Evolutionary conservation across 2,888 invertebrate species (phyloP).

Genomic region (Zootermopsis nevadensis): DNA sequence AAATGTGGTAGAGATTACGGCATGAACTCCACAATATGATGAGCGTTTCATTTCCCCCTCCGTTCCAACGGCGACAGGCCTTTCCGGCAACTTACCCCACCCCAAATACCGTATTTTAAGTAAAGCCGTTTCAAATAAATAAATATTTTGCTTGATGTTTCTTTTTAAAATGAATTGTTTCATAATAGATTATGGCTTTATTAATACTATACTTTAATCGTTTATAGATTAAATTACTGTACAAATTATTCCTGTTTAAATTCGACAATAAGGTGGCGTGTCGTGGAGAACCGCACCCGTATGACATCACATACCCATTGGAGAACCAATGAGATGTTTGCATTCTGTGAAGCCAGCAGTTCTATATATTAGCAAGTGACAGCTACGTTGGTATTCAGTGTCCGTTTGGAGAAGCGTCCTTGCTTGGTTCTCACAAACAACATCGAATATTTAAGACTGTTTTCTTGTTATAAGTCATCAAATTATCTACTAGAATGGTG

Average conservation of each 20-base stretch:
- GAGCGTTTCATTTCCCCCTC: too few relatives aligned
- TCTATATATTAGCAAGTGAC: not conserved
- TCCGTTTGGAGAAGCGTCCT: slow-evolving; percentile 45
- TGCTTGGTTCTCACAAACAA: slow-evolving; percentile 45
- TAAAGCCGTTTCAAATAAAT: not conserved
- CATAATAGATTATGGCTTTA: not conserved
- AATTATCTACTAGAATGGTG: not conserved
- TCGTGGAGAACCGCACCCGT: not conserved
- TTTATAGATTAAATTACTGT: too few relatives aligned
- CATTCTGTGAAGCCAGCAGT: not conserved
- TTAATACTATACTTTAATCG: too few relatives aligned
- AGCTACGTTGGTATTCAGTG: not conserved
- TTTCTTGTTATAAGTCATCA: not conserved
- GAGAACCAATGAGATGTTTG: slow-evolving; percentile 19
- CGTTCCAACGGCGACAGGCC: too few relatives aligned
- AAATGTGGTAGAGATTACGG: too few relatives aligned
- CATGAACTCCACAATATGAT: too few relatives aligned
- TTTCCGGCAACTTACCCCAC: too few relatives aligned
- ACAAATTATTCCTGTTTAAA: not conserved
- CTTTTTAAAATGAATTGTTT: not conserved
- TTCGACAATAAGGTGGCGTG: not conserved
- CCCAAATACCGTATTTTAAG: too few relatives aligned
- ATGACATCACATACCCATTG: not conserved
- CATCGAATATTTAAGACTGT: not conserved
- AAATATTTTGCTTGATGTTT: not conserved